phyloP scores from a whole-genome alignment of 1,140 invertebrate genomes.

The Papilio machaon region DNA sequence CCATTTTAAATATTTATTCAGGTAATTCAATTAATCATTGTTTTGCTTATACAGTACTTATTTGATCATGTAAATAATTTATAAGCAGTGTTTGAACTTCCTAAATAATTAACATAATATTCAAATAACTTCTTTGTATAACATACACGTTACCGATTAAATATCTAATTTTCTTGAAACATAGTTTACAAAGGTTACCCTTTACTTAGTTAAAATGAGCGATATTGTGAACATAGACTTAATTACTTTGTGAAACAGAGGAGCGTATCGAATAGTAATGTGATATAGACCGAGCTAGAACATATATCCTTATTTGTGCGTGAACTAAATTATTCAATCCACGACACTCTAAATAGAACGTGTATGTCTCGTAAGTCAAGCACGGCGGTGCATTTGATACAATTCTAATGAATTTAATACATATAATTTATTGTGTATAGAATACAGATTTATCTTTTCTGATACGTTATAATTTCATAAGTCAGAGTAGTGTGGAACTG shows the following conservation, averaged over 20 bases:
- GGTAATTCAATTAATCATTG: neutral
- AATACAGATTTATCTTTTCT: conserved; percentile 7
- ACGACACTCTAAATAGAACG: conserved; percentile 51
- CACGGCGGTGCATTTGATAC: conserved; percentile 35
- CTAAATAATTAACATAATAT: neutral
- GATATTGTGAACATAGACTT: conserved; percentile 39
- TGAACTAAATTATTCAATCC: conserved; percentile 63
- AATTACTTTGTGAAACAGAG: conserved; percentile 52
- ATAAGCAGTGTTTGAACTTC: neutral
- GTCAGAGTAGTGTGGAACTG: too few relatives aligned
- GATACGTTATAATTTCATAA: neutral
- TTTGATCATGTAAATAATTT: neutral
- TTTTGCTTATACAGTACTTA: neutral
- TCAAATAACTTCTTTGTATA: neutral
- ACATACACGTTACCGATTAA: neutral
- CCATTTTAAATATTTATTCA: neutral
- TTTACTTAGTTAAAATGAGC: conserved; percentile 25
- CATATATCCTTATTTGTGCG: conserved; percentile 52
- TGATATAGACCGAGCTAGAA: conserved; percentile 57
- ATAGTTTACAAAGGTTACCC: conserved; percentile 20
- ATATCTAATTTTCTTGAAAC: neutral
- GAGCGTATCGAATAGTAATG: conserved; percentile 63
- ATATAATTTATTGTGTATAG: conserved; percentile 2
- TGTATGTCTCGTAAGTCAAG: conserved; percentile 43
- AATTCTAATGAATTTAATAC: conserved; percentile 1